These are phyloP conservation scores for Gyrodactylus salaris DNA, from an alignment of 1,140 invertebrate species.

Conservation along the genomic window DNA sequence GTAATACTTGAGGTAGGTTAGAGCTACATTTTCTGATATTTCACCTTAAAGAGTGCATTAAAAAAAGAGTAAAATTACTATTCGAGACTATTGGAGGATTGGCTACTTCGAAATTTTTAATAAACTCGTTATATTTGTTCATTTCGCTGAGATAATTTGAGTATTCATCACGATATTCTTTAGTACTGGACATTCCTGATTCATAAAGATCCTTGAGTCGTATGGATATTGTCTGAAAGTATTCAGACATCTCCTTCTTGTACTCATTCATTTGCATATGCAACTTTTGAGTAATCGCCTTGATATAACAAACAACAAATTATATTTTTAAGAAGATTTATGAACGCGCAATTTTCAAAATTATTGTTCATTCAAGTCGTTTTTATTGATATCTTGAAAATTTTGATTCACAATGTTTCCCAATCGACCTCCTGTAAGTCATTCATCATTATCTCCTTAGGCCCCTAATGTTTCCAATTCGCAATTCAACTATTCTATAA, in stretches of 20 bases:
- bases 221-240: not conserved
- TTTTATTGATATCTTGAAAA: not conserved
- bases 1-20: not conserved
- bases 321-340: not conserved
- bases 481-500: slow-evolving; percentile 74
- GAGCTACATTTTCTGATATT: not conserved
- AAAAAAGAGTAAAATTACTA: not conserved
- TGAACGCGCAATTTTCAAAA: not conserved
- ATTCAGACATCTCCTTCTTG: not conserved
- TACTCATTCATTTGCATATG: not conserved
- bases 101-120: not conserved
- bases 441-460: not conserved
- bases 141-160: not conserved
- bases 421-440: slow-evolving; percentile 5
- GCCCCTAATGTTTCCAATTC: slow-evolving; percentile 24
- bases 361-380: not conserved
- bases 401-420: slow-evolving; percentile 5
- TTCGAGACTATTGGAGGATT: not conserved
- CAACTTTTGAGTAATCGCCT: too few species aligned
- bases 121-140: not conserved
- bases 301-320: not conserved
- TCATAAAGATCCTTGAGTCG: not conserved
- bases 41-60: too few species aligned
- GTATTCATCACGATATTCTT: not conserved
- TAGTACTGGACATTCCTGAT: not conserved